Evolutionary conservation across 2,888 invertebrate species (phyloP).

Genomic region (Drosophila kanekoi): DNA sequence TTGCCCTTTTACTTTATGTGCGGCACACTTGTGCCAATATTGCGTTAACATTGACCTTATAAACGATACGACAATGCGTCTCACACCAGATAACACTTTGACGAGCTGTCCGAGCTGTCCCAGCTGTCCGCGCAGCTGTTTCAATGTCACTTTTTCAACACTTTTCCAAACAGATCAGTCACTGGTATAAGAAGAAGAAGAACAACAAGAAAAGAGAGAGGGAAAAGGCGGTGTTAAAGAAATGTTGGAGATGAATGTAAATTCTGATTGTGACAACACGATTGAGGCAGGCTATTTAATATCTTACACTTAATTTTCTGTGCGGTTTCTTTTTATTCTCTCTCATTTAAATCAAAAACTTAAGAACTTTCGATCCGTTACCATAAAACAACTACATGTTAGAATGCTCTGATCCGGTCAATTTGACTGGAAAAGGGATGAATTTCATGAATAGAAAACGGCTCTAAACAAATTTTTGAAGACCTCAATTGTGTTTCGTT

Average conservation of each 20-base stretch:
- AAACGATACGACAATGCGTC: conserved; percentile 1
- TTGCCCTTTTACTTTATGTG: conserved; percentile 31
- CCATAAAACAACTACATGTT: too few relatives aligned
- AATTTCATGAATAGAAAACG: too few relatives aligned
- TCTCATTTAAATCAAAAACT: too few relatives aligned
- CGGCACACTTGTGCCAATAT: conserved; percentile 63
- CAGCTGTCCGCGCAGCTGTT: conserved; percentile 5
- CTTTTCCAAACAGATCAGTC: not conserved
- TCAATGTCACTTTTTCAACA: conserved; percentile 25
- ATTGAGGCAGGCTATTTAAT: too few relatives aligned
- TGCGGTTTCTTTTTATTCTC: too few relatives aligned
- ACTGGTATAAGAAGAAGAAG: not conserved
- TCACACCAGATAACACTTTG: conserved; percentile 12
- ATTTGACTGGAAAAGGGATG: too few relatives aligned
- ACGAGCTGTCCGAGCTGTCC: not conserved
- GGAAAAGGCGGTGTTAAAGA: not conserved
- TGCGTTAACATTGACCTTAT: conserved; percentile 61
- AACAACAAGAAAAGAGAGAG: not conserved
- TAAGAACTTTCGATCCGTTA: too few relatives aligned
- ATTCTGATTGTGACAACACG: not conserved
- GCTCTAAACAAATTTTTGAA: too few relatives aligned
- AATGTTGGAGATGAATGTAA: not conserved
- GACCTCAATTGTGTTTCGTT: too few relatives aligned
- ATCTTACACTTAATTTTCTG: too few relatives aligned
- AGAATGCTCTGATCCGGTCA: too few relatives aligned